Conservation (phyloP, 2,888 invertebrate genomes). For the Netelia fuscicornis region DNA sequence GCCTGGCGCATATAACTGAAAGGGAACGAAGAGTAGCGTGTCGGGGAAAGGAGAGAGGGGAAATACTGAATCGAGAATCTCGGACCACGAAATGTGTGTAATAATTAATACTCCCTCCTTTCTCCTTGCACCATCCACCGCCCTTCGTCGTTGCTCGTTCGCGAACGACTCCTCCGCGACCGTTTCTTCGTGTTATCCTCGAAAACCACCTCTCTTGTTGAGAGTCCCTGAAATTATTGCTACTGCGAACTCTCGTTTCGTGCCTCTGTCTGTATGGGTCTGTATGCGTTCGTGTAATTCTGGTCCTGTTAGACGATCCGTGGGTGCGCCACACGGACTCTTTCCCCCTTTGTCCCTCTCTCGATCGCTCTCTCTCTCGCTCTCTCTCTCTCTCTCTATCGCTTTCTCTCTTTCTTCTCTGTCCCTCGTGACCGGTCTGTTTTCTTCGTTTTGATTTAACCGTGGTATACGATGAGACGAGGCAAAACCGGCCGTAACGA, state of each 20-base stretch:
- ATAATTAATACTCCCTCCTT: slow-evolving; percentile 39
- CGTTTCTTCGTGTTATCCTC: neutral
- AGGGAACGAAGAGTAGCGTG: neutral
- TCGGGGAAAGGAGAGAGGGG: neutral
- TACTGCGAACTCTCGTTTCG: neutral
- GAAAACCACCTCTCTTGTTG: slow-evolving; percentile 9
- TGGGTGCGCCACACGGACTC: slow-evolving; percentile 19
- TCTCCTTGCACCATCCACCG: neutral
- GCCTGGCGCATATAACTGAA: slow-evolving; percentile 24
- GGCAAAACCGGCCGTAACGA: slow-evolving; percentile 24
- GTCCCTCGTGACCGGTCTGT: neutral
- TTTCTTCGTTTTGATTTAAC: slow-evolving; percentile 37
- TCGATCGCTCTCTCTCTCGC: too few relatives aligned
- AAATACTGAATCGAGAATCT: slow-evolving; percentile 27
- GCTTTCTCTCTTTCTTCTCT: neutral
- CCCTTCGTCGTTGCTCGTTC: neutral
- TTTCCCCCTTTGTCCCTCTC: too few relatives aligned
- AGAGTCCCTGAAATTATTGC: slow-evolving; percentile 31
- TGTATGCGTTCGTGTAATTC: neutral
- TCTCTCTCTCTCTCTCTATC: too few relatives aligned
- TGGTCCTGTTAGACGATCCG: neutral
- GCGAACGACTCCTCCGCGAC: neutral
- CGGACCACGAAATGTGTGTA: slow-evolving; percentile 33
- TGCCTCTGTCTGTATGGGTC: neutral
- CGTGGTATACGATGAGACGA: neutral